Conservation (phyloP, 1,140 invertebrate species). For the Chironomus tepperi region DNA sequence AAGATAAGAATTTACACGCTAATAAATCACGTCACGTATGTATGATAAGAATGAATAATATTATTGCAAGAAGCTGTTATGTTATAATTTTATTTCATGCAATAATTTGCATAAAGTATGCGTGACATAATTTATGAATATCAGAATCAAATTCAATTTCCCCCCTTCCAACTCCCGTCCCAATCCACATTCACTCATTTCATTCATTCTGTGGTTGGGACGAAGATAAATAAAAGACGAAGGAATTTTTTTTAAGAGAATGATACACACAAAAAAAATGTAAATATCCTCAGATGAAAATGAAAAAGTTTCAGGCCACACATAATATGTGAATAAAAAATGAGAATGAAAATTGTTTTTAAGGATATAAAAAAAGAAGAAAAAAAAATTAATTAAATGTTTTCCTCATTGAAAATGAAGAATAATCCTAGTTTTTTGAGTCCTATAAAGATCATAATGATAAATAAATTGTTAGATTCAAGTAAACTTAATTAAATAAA, state of each 20-base stretch:
- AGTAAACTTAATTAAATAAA: not conserved
- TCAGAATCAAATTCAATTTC: not conserved
- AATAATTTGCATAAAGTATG: slow-evolving; percentile 13
- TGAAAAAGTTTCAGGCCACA: not conserved
- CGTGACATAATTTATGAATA: not conserved
- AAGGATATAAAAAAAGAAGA: not conserved
- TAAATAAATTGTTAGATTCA: not conserved
- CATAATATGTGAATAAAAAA: slow-evolving; percentile 6
- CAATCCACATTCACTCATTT: too few relatives aligned
- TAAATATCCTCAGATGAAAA: not conserved
- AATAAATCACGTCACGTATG: not conserved
- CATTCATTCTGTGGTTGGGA: too few relatives aligned
- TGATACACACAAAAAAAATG: not conserved
- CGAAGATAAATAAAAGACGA: not conserved
- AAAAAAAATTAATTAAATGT: slow-evolving; percentile 10
- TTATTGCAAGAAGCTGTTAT: too few relatives aligned
- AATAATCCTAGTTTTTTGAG: slow-evolving; percentile 9
- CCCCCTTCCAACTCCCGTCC: too few relatives aligned
- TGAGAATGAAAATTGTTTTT: not conserved
- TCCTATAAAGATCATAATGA: not conserved
- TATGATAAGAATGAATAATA: not conserved
- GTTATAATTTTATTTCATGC: not conserved
- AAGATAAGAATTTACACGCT: not conserved
- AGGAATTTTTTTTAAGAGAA: not conserved
- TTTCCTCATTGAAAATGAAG: slow-evolving; percentile 13